These are phyloP conservation scores for Mythimna albipuncta DNA, from an alignment of 2,888 invertebrate species.

Conservation along the genomic window DNA sequence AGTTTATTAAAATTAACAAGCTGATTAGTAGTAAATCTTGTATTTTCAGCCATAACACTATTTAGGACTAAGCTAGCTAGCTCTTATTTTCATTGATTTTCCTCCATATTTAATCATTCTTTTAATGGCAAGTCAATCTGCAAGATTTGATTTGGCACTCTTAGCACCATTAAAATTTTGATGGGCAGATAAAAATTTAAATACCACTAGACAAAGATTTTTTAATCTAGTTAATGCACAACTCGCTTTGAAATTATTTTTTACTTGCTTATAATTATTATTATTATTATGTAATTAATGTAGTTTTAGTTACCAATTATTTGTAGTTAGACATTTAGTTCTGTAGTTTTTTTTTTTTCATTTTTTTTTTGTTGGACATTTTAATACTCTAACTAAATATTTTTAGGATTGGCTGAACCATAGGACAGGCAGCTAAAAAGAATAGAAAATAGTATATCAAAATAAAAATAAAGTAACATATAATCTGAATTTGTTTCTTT, in stretches of 20 bases:
- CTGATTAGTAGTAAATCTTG: not conserved
- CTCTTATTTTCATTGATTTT: not conserved
- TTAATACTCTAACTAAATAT: constrained; percentile 35
- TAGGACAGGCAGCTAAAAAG: constrained; percentile 39
- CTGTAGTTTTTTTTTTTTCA: not conserved
- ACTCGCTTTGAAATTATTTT: constrained; percentile 15
- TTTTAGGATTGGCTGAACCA: constrained; percentile 52
- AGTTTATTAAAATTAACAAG: not conserved
- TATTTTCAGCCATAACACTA: not conserved
- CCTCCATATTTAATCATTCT: not conserved
- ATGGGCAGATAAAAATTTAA: not conserved
- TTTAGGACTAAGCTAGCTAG: not conserved
- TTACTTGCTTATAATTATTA: constrained; percentile 31
- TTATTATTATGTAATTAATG: constrained; percentile 6
- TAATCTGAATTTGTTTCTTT: constrained; percentile 58
- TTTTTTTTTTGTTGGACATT: constrained; percentile 6
- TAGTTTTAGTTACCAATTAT: constrained; percentile 11
- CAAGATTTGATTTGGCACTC: not conserved
- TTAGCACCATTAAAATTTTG: not conserved
- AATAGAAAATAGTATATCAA: constrained; percentile 13
- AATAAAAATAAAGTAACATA: constrained; percentile 38
- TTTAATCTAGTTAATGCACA: not conserved
- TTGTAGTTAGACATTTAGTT: constrained; percentile 27
- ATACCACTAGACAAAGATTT: not conserved
- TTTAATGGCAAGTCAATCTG: not conserved